phyloP scores from a whole-genome alignment of 92 coral and sea anemone genomes.

The Palythoa heliodiscus region DNA sequence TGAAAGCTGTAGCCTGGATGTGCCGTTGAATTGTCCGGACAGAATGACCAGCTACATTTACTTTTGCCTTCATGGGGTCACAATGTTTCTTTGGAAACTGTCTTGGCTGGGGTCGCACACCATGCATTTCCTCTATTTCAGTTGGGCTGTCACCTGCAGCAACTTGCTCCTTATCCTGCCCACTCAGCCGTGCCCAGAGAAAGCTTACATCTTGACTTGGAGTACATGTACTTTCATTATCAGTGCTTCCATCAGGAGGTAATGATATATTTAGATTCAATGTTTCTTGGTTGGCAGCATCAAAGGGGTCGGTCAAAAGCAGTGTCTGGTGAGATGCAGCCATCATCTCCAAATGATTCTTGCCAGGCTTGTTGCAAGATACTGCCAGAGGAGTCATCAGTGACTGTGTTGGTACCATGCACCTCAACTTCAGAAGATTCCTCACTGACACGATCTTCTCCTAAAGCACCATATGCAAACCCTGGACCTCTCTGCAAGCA shows the following conservation, averaged over 20 bases:
- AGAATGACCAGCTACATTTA: slow-evolving; percentile 63
- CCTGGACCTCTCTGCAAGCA: slow-evolving; percentile 65
- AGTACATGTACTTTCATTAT: background rate
- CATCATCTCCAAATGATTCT: slow-evolving; percentile 19
- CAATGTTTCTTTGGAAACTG: background rate
- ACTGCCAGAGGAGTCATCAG: slow-evolving; percentile 17
- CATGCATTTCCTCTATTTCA: background rate
- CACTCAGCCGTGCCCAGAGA: slow-evolving; percentile 50
- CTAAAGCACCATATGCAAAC: slow-evolving; percentile 55
- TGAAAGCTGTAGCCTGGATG: slow-evolving; percentile 50
- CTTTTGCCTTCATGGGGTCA: slow-evolving; percentile 60
- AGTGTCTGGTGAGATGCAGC: too few relatives aligned
- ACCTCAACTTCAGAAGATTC: too few relatives aligned
- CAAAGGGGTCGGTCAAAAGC: background rate
- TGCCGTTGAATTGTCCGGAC: slow-evolving; percentile 55
- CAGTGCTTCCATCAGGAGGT: background rate
- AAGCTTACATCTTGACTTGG: slow-evolving; percentile 23
- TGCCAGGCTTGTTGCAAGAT: slow-evolving; percentile 50
- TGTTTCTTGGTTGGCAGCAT: background rate
- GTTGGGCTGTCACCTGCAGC: background rate
- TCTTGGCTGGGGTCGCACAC: slow-evolving; percentile 38
- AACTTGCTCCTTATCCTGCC: slow-evolving; percentile 31
- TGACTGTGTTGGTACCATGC: background rate
- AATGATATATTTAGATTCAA: background rate
- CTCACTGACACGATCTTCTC: too few relatives aligned